Conservation (phyloP, 2,113 vertebrate species). For the Gulo gulo region DNA sequence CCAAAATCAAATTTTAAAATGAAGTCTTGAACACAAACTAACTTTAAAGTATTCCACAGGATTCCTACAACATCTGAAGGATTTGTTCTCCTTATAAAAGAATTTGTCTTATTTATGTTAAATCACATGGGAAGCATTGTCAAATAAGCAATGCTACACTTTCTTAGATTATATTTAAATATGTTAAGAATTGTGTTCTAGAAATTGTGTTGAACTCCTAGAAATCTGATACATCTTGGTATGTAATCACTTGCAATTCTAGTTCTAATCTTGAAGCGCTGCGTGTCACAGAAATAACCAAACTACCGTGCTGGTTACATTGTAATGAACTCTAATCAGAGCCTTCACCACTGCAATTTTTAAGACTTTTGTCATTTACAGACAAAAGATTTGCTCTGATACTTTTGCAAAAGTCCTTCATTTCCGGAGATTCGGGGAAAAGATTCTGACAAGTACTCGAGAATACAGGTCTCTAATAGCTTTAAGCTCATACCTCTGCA, state of each 20-base stretch:
- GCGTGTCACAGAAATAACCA: not conserved
- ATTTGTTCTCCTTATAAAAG: not conserved
- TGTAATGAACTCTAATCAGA: not conserved
- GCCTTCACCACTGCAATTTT: not conserved
- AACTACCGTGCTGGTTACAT: not conserved
- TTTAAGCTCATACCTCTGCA: not conserved
- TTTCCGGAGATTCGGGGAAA: not conserved
- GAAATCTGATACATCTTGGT: not conserved
- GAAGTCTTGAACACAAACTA: not conserved
- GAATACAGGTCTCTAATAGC: not conserved
- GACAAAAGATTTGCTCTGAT: not conserved
- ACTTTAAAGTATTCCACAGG: not conserved
- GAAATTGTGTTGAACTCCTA: not conserved
- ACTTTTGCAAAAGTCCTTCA: not conserved
- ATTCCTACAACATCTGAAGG: not conserved
- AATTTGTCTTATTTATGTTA: not conserved
- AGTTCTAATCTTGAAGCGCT: not conserved
- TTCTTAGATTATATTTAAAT: not conserved
- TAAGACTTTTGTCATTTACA: not conserved
- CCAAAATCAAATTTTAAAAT: not conserved
- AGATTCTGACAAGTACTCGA: not conserved
- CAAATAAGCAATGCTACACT: not conserved
- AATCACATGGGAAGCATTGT: not conserved
- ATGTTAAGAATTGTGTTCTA: not conserved
- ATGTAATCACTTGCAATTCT: not conserved